Evolutionary conservation across 2,113 vertebrate species (phyloP).

Genomic region (Picathartes gymnocephalus): DNA sequence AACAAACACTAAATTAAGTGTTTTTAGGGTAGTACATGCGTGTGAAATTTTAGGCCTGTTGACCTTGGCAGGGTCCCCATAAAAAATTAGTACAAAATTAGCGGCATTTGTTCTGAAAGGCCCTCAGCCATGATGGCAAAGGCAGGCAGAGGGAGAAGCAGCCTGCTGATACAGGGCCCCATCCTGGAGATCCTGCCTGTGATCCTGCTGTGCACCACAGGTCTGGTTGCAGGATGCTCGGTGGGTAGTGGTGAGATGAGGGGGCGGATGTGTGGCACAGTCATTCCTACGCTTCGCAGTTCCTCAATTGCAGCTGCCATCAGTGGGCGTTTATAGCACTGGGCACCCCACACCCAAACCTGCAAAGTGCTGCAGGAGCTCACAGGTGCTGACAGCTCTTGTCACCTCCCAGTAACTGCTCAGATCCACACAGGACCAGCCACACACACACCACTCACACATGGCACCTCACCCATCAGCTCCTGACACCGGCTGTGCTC

Average conservation of each 20-base stretch:
- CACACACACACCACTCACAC: neutral
- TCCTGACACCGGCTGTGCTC: neutral
- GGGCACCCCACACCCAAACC: neutral
- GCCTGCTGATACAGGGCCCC: neutral
- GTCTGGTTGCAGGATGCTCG: neutral
- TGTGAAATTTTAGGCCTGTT: constrained; percentile 29
- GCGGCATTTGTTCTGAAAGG: neutral
- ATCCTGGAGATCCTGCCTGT: neutral
- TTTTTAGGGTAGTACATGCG: neutral
- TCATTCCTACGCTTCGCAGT: neutral
- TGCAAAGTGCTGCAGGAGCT: neutral
- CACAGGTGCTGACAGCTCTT: neutral
- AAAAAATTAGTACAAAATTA: constrained; percentile 20
- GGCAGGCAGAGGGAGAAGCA: neutral
- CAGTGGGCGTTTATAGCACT: constrained; percentile 16
- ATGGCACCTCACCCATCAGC: neutral
- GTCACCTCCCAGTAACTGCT: neutral
- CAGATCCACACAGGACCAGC: neutral
- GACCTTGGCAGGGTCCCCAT: constrained; percentile 16
- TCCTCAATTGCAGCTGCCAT: constrained; percentile 30
- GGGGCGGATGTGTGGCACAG: constrained; percentile 14
- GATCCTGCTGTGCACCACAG: neutral
- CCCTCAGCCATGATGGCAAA: neutral
- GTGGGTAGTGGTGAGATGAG: neutral
- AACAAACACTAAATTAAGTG: constrained; percentile 11